Conservation (phyloP, 2,888 invertebrate genomes). For the Sesamia inferens region DNA sequence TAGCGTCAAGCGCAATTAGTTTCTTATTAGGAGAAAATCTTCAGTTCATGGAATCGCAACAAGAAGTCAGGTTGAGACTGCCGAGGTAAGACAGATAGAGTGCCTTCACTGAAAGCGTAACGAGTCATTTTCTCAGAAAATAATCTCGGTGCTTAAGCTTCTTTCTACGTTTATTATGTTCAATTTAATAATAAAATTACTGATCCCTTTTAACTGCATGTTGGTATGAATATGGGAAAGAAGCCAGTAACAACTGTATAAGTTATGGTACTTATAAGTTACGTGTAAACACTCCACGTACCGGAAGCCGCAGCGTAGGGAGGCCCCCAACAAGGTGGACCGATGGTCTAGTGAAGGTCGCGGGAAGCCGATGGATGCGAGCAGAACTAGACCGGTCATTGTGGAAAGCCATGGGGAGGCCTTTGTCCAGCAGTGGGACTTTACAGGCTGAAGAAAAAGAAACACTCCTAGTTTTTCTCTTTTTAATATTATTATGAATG, state of each 20-base stretch:
- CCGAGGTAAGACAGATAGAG: neutral
- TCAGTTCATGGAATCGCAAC: neutral
- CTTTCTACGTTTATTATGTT: slow-evolving; percentile 10
- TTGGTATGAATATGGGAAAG: neutral
- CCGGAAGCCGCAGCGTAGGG: too few relatives aligned
- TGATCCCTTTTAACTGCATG: slow-evolving; percentile 4
- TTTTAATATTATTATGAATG: too few relatives aligned
- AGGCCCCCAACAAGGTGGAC: too few relatives aligned
- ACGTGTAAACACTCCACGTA: neutral
- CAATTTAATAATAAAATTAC: slow-evolving; percentile 8
- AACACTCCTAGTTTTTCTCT: too few relatives aligned
- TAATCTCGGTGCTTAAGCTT: neutral
- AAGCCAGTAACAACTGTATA: neutral
- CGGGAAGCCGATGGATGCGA: too few relatives aligned
- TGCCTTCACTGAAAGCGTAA: neutral
- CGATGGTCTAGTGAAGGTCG: too few relatives aligned
- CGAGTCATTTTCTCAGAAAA: slow-evolving; percentile 17
- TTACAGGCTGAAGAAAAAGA: neutral
- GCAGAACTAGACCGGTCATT: too few relatives aligned
- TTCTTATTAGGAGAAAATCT: neutral
- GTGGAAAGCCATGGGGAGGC: too few relatives aligned
- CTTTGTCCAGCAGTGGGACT: too few relatives aligned
- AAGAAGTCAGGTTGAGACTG: neutral
- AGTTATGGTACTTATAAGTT: neutral
- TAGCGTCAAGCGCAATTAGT: neutral